phyloP scores from a whole-genome alignment of 1,140 invertebrate species.

The Euura saliciscinereae region DNA sequence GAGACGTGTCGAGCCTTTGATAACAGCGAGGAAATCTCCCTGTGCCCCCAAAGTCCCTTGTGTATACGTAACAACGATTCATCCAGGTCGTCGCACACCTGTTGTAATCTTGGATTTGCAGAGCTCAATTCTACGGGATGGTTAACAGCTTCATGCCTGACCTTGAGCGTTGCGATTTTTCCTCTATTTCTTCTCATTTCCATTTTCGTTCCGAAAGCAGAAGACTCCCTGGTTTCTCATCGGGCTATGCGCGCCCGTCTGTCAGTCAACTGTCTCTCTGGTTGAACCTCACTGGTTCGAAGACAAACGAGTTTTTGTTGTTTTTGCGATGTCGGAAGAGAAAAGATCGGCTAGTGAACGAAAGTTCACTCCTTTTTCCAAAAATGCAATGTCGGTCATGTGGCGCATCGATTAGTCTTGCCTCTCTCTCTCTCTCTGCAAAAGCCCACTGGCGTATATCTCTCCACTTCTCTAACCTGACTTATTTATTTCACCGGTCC shows the following conservation, averaged over 20 bases:
- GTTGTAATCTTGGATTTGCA: neutral
- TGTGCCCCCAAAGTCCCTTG: neutral
- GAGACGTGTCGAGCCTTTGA: neutral
- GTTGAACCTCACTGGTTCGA: neutral
- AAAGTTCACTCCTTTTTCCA: too few relatives aligned
- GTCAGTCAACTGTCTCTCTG: neutral
- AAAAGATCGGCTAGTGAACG: too few relatives aligned
- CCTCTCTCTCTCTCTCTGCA: too few relatives aligned
- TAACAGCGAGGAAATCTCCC: too few relatives aligned
- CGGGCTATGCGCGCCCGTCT: too few relatives aligned
- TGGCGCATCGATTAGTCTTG: too few relatives aligned
- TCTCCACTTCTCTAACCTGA: neutral
- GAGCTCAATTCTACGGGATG: neutral
- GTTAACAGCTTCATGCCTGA: neutral
- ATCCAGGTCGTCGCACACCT: conserved; percentile 1
- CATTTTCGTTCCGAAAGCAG: neutral
- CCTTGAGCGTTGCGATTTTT: neutral
- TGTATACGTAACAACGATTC: neutral
- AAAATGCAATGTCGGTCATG: too few relatives aligned
- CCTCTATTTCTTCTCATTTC: neutral
- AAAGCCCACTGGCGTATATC: too few relatives aligned
- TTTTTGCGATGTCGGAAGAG: too few relatives aligned
- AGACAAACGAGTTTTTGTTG: too few relatives aligned
- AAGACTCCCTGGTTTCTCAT: too few relatives aligned
- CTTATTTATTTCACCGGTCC: neutral